phyloP scores from a whole-genome alignment of 2,888 invertebrate genomes.

The Epirrhoe alternata region DNA sequence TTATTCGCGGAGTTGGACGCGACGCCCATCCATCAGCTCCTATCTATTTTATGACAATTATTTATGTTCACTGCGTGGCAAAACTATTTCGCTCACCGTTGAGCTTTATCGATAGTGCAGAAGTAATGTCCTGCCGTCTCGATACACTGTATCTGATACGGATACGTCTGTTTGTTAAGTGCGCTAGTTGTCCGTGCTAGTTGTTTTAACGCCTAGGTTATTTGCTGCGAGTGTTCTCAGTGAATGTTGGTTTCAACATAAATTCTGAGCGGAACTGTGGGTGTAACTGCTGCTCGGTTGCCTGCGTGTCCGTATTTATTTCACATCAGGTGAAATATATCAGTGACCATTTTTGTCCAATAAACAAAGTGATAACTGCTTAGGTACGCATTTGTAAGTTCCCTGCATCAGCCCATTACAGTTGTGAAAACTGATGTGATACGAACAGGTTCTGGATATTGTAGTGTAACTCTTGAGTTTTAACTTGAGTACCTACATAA shows the following conservation, averaged over 20 bases:
- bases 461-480: too few species aligned
- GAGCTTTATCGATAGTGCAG: slow-evolving; percentile 84
- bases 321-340: slow-evolving; percentile 71
- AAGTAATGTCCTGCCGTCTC: slow-evolving; percentile 81
- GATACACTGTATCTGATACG: slow-evolving; percentile 83
- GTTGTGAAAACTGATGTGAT: not conserved
- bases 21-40: slow-evolving; percentile 76
- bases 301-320: slow-evolving; percentile 75
- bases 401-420: not conserved
- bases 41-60: slow-evolving; percentile 84
- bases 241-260: slow-evolving; percentile 82
- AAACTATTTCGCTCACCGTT: slow-evolving; percentile 83
- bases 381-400: slow-evolving; percentile 39
- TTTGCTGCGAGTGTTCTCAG: slow-evolving; percentile 80
- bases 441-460: not conserved
- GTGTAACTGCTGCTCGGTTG: slow-evolving; percentile 79
- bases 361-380: slow-evolving; percentile 54
- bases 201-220: slow-evolving; percentile 84
- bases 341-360: slow-evolving; percentile 61
- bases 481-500: too few species aligned
- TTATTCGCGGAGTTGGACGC: slow-evolving; percentile 59
- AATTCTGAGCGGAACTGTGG: slow-evolving; percentile 82
- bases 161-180: slow-evolving; percentile 85
- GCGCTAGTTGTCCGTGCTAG: slow-evolving; percentile 80
- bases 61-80: slow-evolving; percentile 80